Base-by-base conservation (phyloP, 2,113 vertebrate species). In the Perca flavescens region DNA sequence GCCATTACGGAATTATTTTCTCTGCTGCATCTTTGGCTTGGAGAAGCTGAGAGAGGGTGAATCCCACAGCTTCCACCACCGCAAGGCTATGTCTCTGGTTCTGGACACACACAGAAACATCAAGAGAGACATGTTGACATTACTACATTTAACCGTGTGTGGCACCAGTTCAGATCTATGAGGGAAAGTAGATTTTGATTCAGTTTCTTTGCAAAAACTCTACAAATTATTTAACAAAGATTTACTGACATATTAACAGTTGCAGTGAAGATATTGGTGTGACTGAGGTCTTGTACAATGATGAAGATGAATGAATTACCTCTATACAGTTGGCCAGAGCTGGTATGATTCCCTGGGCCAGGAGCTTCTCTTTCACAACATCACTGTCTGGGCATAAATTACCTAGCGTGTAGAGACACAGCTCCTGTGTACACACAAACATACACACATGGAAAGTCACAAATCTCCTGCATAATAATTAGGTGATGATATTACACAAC, bases 391-490 rank as follows among this genome's bases (percentile, higher is more conserved):
- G 96, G 0, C 96, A 96, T 47, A 99, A 93, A 83, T 99, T 99
- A 54, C 98, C 98, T 74, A 99, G 91, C 0, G 97, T 98, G 92
- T 99, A 99, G 66, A 99, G 93, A 89, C 97, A 99, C 85, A 98
- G 91, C 89, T 98, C 98, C 98, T 99, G 92, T 90, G 64, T 6
- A 80, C 14, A 74, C 53, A 81, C 13, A 4, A 25, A 83, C 14
- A 82, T 0, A 60, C 14, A 63, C n/a, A 79, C 19, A 62, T 52
- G 21, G 8, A 76, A 46, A 56, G 0, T 69, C 2, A 80, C 8
- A 73, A n/a, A 19, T 1, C 3, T 8, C 14, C 22, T 43, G 13
- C 22, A 57, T 40, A 40, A 57, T 34, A 40, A 1, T 5, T 17
- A 58, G 31, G 7, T 22, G 8, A 16, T 66, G 13, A 16, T 53